phyloP scores from a whole-genome alignment of 2,888 invertebrate species.

The Boloria euphrosyne region DNA sequence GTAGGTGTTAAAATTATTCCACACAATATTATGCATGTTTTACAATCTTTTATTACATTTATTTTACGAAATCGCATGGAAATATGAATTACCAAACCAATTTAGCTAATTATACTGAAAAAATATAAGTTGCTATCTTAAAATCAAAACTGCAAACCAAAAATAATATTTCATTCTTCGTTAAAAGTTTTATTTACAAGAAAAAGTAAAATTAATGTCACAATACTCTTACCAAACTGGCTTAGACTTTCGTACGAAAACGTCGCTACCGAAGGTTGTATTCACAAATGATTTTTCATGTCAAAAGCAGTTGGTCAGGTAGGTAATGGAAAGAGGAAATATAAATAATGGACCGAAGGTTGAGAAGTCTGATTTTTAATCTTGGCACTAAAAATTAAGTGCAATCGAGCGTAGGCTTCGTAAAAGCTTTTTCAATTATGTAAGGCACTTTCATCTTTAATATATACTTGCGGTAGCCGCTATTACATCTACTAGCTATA shows the following conservation, averaged over 20 bases:
- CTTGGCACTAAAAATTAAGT: conserved; percentile 1
- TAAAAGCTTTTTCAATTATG: background rate
- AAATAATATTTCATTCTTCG: background rate
- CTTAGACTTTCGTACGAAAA: conserved; percentile 14
- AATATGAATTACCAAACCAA: too few relatives aligned
- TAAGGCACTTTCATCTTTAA: too few relatives aligned
- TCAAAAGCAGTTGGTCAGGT: conserved; percentile 36
- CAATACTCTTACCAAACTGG: conserved; percentile 4
- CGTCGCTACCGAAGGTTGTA: conserved; percentile 21
- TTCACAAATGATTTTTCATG: conserved; percentile 34
- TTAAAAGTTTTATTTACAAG: background rate
- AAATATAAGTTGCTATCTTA: too few relatives aligned
- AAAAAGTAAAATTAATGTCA: conserved; percentile 8
- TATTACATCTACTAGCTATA: too few relatives aligned
- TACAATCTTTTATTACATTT: too few relatives aligned
- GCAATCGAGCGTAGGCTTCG: background rate
- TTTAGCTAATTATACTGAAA: too few relatives aligned
- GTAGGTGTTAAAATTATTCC: too few relatives aligned
- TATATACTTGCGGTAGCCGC: too few relatives aligned
- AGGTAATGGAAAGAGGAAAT: conserved; percentile 27
- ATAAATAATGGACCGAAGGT: conserved; percentile 28
- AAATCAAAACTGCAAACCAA: background rate
- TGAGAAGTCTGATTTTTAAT: conserved; percentile 8
- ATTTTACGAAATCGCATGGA: too few relatives aligned
- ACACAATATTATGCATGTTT: too few relatives aligned